These are phyloP conservation scores for Albula goreensis DNA, from an alignment of 2,113 vertebrate genomes.

Conservation along the genomic window DNA sequence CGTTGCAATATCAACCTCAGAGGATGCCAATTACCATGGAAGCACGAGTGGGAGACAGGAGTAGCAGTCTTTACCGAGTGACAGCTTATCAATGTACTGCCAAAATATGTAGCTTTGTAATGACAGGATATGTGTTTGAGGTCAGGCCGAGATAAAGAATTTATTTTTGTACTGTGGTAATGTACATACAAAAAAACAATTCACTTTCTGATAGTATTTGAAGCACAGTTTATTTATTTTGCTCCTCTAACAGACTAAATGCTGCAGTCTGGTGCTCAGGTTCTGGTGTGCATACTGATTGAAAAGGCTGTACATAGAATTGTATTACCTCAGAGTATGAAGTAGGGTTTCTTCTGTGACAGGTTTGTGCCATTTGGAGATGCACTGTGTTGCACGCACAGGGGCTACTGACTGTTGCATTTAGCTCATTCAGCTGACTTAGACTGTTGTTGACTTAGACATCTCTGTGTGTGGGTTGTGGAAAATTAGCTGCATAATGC, in stretches of 20 bases:
- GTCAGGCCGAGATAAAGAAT: background rate
- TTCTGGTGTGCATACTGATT: background rate
- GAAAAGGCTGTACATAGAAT: background rate
- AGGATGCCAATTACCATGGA: background rate
- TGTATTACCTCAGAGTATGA: background rate
- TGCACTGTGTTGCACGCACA: background rate
- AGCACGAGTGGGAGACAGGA: conserved; percentile 10
- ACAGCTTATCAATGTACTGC: background rate
- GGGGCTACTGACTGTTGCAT: background rate
- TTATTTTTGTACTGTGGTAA: background rate
- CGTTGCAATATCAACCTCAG: conserved; percentile 29
- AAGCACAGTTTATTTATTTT: background rate
- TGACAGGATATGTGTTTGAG: background rate
- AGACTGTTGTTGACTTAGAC: no score
- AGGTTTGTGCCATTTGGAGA: background rate
- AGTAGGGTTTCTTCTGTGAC: background rate
- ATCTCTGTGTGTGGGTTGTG: background rate
- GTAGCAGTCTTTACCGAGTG: background rate
- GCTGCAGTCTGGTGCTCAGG: background rate
- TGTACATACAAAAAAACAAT: background rate
- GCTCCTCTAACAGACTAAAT: background rate
- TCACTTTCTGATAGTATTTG: no score
- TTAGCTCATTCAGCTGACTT: background rate
- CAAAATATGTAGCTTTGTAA: conserved; percentile 11
- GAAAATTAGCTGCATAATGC: background rate